Conservation (phyloP, 2,113 vertebrate genomes). For the Ctenomys sociabilis region DNA sequence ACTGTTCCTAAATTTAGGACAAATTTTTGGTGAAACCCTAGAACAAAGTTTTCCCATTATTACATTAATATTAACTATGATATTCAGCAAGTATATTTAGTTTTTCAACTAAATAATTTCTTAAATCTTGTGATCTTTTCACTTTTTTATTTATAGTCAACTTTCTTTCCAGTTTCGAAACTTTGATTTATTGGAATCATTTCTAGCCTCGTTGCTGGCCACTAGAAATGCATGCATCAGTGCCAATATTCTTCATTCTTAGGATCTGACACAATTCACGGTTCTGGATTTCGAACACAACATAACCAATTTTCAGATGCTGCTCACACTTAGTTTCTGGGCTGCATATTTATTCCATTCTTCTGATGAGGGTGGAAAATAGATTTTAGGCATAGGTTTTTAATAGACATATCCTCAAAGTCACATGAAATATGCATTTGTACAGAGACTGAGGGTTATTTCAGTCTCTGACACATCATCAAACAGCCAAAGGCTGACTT, state of each 20-base stretch:
- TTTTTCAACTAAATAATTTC: background rate
- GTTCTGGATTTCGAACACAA: background rate
- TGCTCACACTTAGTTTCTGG: background rate
- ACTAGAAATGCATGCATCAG: background rate
- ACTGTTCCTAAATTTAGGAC: background rate
- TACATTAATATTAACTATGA: background rate
- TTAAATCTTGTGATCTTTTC: background rate
- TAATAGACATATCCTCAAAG: conserved; percentile 18
- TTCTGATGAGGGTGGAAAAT: conserved; percentile 35
- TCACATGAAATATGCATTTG: conserved; percentile 7
- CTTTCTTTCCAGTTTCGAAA: background rate
- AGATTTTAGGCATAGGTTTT: conserved; percentile 42
- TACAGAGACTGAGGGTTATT: background rate
- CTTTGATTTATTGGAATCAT: background rate
- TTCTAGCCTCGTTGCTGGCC: background rate
- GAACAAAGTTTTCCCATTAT: background rate
- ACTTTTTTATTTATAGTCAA: background rate
- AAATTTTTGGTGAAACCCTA: background rate
- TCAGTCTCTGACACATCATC: conserved; percentile 9
- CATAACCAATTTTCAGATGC: background rate
- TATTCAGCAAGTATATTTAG: background rate
- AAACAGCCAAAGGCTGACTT: background rate
- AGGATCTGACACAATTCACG: background rate
- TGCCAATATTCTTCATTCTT: background rate
- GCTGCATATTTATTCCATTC: background rate